A percentile compares a stretch with the other conserved stretches of the same genome.
phyloP scores from a whole-genome alignment of 2,113 vertebrate species.

The Bucco capensis region DNA sequence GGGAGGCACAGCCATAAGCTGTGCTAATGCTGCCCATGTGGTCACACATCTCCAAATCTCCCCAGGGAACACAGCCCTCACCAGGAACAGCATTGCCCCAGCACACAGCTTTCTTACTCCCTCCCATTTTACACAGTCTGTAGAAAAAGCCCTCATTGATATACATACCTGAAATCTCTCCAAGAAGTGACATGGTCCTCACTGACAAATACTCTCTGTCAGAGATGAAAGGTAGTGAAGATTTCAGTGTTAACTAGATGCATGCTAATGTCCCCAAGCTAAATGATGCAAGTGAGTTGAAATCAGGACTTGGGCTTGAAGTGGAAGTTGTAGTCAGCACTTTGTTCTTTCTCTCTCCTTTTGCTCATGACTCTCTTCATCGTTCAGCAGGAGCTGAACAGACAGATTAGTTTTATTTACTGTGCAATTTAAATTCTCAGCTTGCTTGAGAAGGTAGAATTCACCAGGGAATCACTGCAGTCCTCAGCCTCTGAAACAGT shows the following conservation, averaged over 20 bases:
- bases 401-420: conserved; percentile 6
- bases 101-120: background rate
- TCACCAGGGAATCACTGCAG: background rate
- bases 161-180: background rate
- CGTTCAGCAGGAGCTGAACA: background rate
- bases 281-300: background rate
- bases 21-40: fast-evolving
- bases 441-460: conserved; percentile 12
- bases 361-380: background rate
- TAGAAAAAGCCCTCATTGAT: background rate
- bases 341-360: background rate
- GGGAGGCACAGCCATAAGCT: background rate
- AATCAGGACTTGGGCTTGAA: background rate
- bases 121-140: background rate
- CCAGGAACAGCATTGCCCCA: fast-evolving
- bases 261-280: background rate
- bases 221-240: background rate
- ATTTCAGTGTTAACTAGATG: background rate
- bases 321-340: background rate
- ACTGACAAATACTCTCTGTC: background rate
- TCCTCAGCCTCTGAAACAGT: background rate
- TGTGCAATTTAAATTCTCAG: background rate
- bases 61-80: background rate
- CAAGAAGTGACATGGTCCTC: background rate
- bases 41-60: background rate